phyloP scores from a whole-genome alignment of 2,797 vertebrate genomes.

The Notamacropus eugenii region DNA sequence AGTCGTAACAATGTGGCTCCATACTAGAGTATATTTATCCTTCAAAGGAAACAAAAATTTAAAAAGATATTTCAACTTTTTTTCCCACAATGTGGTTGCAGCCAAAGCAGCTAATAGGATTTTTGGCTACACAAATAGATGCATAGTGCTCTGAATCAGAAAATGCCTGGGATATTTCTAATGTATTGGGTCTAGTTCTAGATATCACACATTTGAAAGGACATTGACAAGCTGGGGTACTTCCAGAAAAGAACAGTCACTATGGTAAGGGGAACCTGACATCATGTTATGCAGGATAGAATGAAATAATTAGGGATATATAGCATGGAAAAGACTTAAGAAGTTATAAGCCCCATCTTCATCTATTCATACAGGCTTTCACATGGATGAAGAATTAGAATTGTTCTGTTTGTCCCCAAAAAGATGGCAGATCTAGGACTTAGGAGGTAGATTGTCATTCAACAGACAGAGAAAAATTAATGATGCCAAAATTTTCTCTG shows the following conservation, averaged over 20 bases:
- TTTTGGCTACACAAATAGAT: background rate
- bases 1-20: background rate
- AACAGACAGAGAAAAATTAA: background rate
- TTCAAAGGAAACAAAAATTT: background rate
- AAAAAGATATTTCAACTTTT: background rate
- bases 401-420: background rate
- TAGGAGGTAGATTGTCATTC: background rate
- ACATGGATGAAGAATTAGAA: background rate
- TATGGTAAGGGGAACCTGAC: background rate
- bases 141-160: background rate
- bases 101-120: background rate
- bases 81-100: background rate
- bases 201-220: background rate
- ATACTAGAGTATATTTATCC: background rate
- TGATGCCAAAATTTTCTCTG: background rate
- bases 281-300: background rate
- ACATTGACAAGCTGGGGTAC: background rate
- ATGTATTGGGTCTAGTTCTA: background rate
- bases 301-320: background rate
- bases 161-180: background rate
- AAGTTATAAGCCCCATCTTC: background rate
- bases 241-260: background rate
- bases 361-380: background rate
- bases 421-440: background rate
- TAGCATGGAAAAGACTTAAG: background rate